Conservation (phyloP, 35 echinoderm and acorn worm species). For the Diadema setosum region DNA sequence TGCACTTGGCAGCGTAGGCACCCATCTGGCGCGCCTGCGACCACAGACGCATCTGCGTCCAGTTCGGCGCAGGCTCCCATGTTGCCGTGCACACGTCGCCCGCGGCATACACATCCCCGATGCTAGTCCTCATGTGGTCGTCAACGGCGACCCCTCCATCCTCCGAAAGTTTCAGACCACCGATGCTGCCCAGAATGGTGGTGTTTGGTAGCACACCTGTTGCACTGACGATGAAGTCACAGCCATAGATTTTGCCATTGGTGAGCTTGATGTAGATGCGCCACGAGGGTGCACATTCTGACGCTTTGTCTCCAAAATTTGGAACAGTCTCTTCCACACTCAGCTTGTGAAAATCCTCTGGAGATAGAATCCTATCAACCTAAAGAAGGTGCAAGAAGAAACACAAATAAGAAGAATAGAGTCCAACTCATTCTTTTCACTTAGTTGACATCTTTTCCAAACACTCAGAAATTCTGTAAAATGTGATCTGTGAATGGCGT, state of each 20-base stretch:
- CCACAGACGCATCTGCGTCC: constrained; percentile 96
- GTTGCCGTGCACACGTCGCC: constrained; percentile 93
- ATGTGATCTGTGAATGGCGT: too few species aligned
- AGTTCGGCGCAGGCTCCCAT: constrained; percentile 86
- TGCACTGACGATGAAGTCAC: constrained; percentile 92
- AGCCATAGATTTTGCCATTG: constrained; percentile 90
- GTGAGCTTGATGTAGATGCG: constrained; percentile 84
- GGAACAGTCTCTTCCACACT: neutral
- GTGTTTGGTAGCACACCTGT: constrained; percentile 87
- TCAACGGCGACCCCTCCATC: constrained; percentile 85
- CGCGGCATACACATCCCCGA: constrained; percentile 85
- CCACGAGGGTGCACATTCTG: constrained; percentile 24
- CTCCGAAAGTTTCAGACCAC: constrained; percentile 33
- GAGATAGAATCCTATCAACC: constrained; percentile 51
- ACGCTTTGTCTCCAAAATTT: neutral
- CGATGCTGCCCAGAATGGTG: neutral
- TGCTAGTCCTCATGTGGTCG: constrained; percentile 89
- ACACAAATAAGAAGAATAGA: too few species aligned
- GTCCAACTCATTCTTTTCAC: too few species aligned
- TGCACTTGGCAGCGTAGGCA: constrained; percentile 87
- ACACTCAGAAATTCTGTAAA: too few species aligned
- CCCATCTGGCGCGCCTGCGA: constrained; percentile 97
- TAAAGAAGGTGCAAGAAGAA: too few species aligned
- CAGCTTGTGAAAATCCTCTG: constrained; percentile 14
- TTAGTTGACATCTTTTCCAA: too few species aligned